Evolutionary conservation across 2,797 vertebrate species (phyloP).

Genomic region (Melanotaenia nigrans): DNA sequence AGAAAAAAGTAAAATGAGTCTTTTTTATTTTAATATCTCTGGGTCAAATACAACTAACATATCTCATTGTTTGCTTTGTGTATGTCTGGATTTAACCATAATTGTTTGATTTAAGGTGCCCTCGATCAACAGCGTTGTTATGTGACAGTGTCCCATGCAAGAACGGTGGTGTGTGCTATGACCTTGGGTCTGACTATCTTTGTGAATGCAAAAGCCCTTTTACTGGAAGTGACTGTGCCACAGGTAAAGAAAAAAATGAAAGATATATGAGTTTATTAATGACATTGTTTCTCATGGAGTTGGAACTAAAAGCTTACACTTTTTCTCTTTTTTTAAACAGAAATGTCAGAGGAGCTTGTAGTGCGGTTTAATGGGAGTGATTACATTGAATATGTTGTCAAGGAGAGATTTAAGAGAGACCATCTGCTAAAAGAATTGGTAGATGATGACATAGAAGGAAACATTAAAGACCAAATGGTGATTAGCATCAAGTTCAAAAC

Average conservation of each 20-base stretch:
- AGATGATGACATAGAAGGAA: conserved; percentile 23
- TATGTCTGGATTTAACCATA: background rate
- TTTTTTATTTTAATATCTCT: background rate
- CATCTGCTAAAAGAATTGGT: conserved; percentile 64
- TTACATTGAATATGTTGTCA: conserved; percentile 81
- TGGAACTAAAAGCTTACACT: background rate
- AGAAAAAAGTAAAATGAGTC: too few species aligned
- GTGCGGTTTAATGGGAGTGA: conserved; percentile 69
- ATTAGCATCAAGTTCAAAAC: conserved; percentile 80
- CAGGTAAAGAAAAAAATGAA: conserved; percentile 55
- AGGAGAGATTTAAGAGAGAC: conserved; percentile 80
- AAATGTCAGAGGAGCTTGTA: conserved; percentile 73
- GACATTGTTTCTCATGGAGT: background rate
- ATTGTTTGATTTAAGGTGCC: conserved; percentile 67
- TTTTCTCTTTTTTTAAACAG: conserved; percentile 47
- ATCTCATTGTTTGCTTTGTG: background rate
- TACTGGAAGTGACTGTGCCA: conserved; percentile 77
- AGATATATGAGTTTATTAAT: background rate
- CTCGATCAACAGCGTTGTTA: conserved; percentile 55
- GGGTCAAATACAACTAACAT: background rate
- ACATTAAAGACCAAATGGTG: conserved; percentile 35
- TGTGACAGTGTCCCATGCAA: conserved; percentile 75
- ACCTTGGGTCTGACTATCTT: conserved; percentile 80
- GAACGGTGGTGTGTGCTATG: conserved; percentile 79
- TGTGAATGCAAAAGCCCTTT: conserved; percentile 79